Evolutionary conservation across 2,113 vertebrate genomes (phyloP).

Genomic region (Boulengeromyrus knoepffleri): DNA sequence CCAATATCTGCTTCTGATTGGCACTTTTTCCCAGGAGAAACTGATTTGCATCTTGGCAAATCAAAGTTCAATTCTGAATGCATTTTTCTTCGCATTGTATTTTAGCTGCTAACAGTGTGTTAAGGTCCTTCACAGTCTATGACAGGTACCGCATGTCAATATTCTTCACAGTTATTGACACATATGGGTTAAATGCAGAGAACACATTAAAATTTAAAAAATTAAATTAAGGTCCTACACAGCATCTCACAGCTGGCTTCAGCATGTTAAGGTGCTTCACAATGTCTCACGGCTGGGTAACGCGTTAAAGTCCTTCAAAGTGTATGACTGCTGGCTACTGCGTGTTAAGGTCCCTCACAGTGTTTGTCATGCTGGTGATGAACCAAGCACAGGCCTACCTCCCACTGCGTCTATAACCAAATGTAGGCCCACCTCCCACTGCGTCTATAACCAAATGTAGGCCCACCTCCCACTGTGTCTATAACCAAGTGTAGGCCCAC

Average conservation of each 20-base stretch:
- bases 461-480: background rate
- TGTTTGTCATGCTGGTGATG: background rate
- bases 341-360: background rate
- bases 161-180: background rate
- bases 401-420: background rate
- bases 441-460: background rate
- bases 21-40: background rate
- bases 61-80: background rate
- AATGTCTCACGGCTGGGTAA: background rate
- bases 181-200: too few species aligned
- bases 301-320: background rate
- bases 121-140: background rate
- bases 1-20: background rate
- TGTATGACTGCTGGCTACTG: background rate
- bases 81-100: background rate
- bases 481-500: background rate
- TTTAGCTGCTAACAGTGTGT: background rate
- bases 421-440: background rate
- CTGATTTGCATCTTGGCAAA: background rate
- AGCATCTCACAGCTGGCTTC: background rate
- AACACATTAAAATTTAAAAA: too few species aligned
- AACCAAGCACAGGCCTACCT: background rate
- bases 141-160: background rate
- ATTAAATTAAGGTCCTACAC: background rate
- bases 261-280: background rate